A percentile compares a stretch with the other conserved stretches of the same genome.
Evolutionary conservation across 1,140 invertebrate species (phyloP).

Genomic region (Pemphigus obesinymphae): DNA sequence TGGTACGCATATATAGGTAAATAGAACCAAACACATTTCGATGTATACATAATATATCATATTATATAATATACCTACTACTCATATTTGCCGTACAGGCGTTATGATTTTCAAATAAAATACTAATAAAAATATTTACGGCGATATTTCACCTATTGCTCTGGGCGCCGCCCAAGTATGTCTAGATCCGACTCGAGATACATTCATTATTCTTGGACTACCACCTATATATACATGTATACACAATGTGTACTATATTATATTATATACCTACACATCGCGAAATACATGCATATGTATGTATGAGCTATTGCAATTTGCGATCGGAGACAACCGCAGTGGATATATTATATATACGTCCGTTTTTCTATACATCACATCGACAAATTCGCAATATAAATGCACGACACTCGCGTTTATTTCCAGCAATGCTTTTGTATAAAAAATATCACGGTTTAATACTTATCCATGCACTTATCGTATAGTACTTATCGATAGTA

Average conservation of each 20-base stretch:
- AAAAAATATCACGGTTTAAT: too few species aligned
- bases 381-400: too few species aligned
- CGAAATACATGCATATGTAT: background rate
- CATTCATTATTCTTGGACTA: slow-evolving; percentile 20
- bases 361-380: too few species aligned
- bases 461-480: too few species aligned
- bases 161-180: slow-evolving; percentile 17
- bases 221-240: background rate
- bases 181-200: slow-evolving; percentile 16
- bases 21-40: background rate
- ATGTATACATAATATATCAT: background rate
- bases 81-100: too few species aligned
- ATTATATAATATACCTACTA: too few species aligned
- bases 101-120: background rate
- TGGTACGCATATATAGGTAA: too few species aligned
- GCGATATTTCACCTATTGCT: slow-evolving; percentile 19
- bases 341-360: background rate
- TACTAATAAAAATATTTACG: background rate
- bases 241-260: background rate
- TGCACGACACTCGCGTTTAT: background rate
- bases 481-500: background rate
- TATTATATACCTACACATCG: background rate
- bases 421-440: background rate
- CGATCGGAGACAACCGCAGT: background rate
- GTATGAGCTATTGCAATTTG: background rate